Percentiles rank a stretch among this genome's conserved stretches.
Evolutionary conservation across 2,113 vertebrate genomes (phyloP).

Genomic region (Tupaia chinensis): DNA sequence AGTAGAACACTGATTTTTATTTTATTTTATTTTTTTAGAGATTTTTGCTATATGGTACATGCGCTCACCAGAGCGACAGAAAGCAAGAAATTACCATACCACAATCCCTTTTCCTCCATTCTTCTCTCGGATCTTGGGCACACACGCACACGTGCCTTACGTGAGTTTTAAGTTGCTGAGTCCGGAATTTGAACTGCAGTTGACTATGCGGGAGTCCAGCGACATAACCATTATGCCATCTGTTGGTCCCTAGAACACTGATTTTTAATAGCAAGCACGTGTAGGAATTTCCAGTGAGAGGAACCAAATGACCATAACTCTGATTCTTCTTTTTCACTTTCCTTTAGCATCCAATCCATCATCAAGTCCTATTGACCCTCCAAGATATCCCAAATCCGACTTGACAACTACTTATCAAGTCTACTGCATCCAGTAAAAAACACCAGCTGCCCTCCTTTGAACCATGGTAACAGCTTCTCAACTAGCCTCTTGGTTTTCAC

Average conservation of each 20-base stretch:
- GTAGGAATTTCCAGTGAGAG: not conserved
- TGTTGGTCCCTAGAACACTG: not conserved
- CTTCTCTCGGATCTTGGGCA: too few species aligned
- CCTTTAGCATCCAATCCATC: not conserved
- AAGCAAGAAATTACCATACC: too few species aligned
- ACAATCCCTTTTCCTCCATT: too few species aligned
- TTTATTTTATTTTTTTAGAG: too few species aligned
- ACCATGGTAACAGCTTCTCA: not conserved
- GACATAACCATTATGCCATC: too few species aligned
- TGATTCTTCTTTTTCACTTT: conserved; percentile 1
- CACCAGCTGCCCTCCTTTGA: not conserved
- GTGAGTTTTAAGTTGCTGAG: too few species aligned
- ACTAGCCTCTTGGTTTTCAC: not conserved
- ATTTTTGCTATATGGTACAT: too few species aligned
- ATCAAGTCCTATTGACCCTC: not conserved
- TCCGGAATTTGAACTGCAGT: too few species aligned
- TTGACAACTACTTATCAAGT: not conserved
- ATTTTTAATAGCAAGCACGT: not conserved
- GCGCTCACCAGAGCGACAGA: too few species aligned
- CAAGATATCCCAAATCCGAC: not conserved
- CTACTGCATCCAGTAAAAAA: not conserved
- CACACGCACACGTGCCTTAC: too few species aligned
- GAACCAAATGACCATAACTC: not conserved
- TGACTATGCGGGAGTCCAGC: too few species aligned
- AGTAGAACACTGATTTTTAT: not conserved